Percentiles rank a stretch among this genome's conserved stretches.
phyloP scores from a whole-genome alignment of 2,113 vertebrate species.

The Marmota monax region DNA sequence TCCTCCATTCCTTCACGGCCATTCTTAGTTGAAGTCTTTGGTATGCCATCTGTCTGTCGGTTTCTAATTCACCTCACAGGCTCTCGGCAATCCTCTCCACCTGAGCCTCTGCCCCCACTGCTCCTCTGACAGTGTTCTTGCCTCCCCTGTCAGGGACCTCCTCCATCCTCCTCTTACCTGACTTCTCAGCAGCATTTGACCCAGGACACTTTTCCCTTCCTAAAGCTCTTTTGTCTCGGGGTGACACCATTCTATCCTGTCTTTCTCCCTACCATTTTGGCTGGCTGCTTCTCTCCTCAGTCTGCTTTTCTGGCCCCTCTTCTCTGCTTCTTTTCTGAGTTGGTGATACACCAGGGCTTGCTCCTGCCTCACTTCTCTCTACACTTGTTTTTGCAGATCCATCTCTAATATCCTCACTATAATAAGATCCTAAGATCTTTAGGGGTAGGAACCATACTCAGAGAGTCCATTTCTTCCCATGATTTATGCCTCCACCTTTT shows the following conservation, averaged over 20 bases:
- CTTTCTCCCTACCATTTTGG: neutral
- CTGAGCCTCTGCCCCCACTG: neutral
- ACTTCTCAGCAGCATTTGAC: too few relatives aligned
- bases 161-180: neutral
- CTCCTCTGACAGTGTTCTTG: neutral
- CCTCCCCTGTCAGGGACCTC: neutral
- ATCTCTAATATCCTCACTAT: neutral
- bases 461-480: neutral
- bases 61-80: neutral
- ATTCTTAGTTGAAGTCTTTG: neutral
- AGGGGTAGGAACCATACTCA: neutral
- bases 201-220: neutral
- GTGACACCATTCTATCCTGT: neutral
- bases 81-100: neutral
- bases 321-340: neutral
- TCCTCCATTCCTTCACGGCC: neutral
- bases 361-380: neutral
- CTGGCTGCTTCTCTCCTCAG: neutral
- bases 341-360: neutral
- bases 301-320: neutral
- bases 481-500: neutral
- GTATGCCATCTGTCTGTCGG: neutral
- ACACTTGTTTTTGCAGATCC: neutral
- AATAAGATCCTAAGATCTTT: neutral
- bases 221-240: neutral